phyloP scores from a whole-genome alignment of 2,888 invertebrate genomes.

The Homarus gammarus region DNA sequence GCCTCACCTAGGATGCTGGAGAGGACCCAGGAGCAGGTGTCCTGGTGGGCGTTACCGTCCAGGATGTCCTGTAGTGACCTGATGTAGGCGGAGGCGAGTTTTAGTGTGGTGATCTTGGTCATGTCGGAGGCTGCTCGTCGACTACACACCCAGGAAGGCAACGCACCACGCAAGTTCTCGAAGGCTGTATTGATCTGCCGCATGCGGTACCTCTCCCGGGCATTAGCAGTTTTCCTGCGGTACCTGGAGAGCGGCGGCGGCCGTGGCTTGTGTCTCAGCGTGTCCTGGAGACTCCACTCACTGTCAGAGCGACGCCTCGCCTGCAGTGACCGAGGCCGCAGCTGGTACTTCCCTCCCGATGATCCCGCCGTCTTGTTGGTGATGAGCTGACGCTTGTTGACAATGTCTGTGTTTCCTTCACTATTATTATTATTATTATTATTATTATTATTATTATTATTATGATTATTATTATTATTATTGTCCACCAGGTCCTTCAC shows the following conservation, averaged over 20 bases:
- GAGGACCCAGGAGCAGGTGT: slow-evolving; percentile 35
- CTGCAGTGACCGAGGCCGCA: slow-evolving; percentile 26
- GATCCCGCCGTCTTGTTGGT: no score
- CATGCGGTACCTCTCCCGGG: slow-evolving; percentile 34
- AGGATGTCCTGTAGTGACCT: slow-evolving; percentile 24
- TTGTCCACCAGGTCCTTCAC: slow-evolving; percentile 4
- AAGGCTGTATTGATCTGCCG: slow-evolving; percentile 36
- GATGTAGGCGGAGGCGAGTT: slow-evolving; percentile 29
- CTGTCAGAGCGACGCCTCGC: slow-evolving; percentile 24
- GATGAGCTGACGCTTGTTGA: no score
- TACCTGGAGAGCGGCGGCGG: slow-evolving; percentile 35
- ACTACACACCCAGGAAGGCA: slow-evolving; percentile 35
- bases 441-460: no score
- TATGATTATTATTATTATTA: background rate
- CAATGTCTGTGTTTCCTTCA: no score
- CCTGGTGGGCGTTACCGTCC: slow-evolving; percentile 28
- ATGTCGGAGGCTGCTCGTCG: slow-evolving; percentile 21
- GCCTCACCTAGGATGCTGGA: slow-evolving; percentile 17
- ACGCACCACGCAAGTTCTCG: slow-evolving; percentile 22
- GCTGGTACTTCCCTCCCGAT: slow-evolving; percentile 31
- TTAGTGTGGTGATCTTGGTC: slow-evolving; percentile 31
- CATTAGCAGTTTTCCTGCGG: slow-evolving; percentile 36
- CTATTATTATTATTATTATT: no score
- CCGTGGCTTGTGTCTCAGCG: slow-evolving; percentile 31
- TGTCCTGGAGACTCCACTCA: slow-evolving; percentile 23